Evolutionary conservation across 2,888 invertebrate genomes (phyloP).

Genomic region (Drosophila melanosoma): DNA sequence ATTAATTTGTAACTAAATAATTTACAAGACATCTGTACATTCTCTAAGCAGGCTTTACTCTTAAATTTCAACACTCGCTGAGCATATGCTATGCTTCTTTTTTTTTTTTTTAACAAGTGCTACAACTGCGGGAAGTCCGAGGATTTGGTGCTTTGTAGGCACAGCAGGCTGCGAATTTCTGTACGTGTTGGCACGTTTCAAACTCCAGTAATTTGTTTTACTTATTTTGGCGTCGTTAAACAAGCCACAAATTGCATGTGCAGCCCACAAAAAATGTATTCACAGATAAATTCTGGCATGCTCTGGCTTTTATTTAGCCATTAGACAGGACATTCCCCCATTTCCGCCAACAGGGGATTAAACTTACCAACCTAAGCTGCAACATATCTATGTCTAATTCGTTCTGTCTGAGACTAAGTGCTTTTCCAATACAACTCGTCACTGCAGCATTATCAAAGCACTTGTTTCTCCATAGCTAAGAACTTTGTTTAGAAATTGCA

Average conservation of each 20-base stretch:
- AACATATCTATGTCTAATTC: slow-evolving; percentile 54
- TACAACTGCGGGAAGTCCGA: slow-evolving; percentile 14
- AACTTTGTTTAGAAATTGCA: slow-evolving; percentile 29
- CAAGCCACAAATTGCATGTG: slow-evolving; percentile 73
- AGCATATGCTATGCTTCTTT: neutral
- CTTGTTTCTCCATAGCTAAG: slow-evolving; percentile 25
- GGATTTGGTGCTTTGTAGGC: slow-evolving; percentile 43
- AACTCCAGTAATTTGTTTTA: slow-evolving; percentile 44
- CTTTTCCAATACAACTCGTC: slow-evolving; percentile 67
- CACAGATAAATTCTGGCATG: slow-evolving; percentile 21
- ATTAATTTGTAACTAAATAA: neutral
- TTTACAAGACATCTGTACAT: neutral
- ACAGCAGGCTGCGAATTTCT: slow-evolving; percentile 60
- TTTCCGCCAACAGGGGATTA: slow-evolving; percentile 7
- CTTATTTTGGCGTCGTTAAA: slow-evolving; percentile 66
- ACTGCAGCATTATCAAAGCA: slow-evolving; percentile 29
- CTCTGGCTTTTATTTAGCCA: slow-evolving; percentile 45
- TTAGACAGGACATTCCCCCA: slow-evolving; percentile 43
- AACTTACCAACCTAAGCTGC: slow-evolving; percentile 30
- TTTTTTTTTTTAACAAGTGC: neutral
- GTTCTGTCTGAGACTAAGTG: slow-evolving; percentile 68
- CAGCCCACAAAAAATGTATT: slow-evolving; percentile 54
- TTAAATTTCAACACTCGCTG: neutral
- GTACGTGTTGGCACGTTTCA: slow-evolving; percentile 60
- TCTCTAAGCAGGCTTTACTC: neutral